Evolutionary conservation across 2,888 invertebrate species (phyloP).

Genomic region (Microctonus brassicae): DNA sequence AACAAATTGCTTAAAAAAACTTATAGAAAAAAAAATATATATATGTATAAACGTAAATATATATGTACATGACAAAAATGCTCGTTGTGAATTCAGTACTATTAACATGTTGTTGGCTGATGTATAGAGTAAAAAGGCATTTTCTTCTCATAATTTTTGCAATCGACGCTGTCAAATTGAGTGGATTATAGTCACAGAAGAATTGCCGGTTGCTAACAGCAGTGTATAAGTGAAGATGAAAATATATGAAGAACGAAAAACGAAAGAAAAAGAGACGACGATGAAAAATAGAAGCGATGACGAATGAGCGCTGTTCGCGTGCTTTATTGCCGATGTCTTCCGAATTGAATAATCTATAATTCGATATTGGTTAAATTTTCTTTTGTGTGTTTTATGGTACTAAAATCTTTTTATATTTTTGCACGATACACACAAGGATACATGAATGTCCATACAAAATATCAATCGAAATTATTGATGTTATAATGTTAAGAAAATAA

Average conservation of each 20-base stretch:
- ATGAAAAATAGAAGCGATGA: slow-evolving; percentile 16
- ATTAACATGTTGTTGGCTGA: too few relatives aligned
- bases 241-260: neutral
- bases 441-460: too few relatives aligned
- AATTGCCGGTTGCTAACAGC: slow-evolving; percentile 22
- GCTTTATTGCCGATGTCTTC: slow-evolving; percentile 29
- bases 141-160: slow-evolving; percentile 10
- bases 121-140: slow-evolving; percentile 18
- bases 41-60: too few relatives aligned
- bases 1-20: neutral
- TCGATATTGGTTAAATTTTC: slow-evolving; percentile 42
- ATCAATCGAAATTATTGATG: too few relatives aligned
- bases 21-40: neutral
- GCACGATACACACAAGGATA: too few relatives aligned
- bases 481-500: too few relatives aligned
- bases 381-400: slow-evolving; percentile 27
- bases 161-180: slow-evolving; percentile 30
- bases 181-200: slow-evolving; percentile 30
- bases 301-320: slow-evolving; percentile 24
- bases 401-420: neutral
- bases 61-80: too few relatives aligned
- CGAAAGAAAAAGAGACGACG: neutral
- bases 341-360: slow-evolving; percentile 48
- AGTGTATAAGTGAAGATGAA: neutral
- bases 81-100: neutral